These are phyloP conservation scores for Tolypeutes matacus DNA, from an alignment of 2,797 vertebrate genomes.

Conservation along the genomic window DNA sequence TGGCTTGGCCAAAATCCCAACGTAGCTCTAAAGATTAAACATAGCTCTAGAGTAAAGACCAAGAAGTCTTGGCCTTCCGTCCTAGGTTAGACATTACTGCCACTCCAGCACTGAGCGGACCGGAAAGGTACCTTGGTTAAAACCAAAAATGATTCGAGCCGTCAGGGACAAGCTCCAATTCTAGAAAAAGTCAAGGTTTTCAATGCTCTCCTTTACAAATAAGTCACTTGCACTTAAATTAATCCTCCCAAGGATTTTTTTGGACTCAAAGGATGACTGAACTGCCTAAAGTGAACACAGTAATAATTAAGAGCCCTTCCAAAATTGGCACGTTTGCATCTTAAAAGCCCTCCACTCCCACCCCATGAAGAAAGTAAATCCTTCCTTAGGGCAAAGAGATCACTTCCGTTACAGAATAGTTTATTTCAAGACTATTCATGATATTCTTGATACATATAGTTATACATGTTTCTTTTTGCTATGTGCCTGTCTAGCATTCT, in stretches of 20 bases:
- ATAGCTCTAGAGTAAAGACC: background rate
- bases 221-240: background rate
- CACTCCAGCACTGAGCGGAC: rapidly evolving
- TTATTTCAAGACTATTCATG: background rate
- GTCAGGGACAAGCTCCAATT: background rate
- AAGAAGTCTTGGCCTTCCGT: background rate
- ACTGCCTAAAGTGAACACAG: background rate
- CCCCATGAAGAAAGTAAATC: background rate
- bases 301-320: background rate
- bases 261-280: background rate
- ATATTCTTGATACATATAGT: background rate
- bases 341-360: background rate
- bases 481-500: background rate
- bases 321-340: background rate
- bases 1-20: conserved; percentile 29
- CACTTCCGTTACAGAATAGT: background rate
- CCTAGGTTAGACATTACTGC: too few species aligned
- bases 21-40: conserved; percentile 29
- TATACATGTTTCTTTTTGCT: background rate
- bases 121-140: background rate
- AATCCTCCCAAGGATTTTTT: background rate
- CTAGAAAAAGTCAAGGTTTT: background rate
- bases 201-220: background rate
- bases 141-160: rapidly evolving
- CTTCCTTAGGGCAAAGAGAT: background rate